Evolutionary conservation across 2,888 invertebrate species (phyloP), one percentile per base, ranked within the genome.

Genomic region (Chirona hameri): DNA sequence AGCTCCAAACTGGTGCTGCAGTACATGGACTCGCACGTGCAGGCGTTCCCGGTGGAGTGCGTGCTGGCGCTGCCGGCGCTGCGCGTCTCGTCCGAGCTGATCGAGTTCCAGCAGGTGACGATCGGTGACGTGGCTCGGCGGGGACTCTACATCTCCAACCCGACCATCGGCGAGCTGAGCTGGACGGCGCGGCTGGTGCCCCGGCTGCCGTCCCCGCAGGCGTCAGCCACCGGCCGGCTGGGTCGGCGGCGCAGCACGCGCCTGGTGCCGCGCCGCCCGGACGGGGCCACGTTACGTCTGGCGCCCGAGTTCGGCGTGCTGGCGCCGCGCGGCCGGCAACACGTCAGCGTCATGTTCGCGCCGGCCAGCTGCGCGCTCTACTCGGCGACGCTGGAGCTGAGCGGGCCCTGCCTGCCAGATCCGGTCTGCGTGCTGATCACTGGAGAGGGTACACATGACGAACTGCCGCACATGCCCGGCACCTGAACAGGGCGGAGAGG

Each of bases 1-100:
- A 39, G 39, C 24, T 76, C 76, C 39, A 39, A 39, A 0, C 39
- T 76, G 21, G 76, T 76, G 39, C 76, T 76, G 24, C 76, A 76
- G 76, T 76, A 76, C 76, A 76, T 76, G 76, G 76, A 76, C 76
- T 76, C 76, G 76, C 46, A 76, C 76, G 76, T 76, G 46, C 76
- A 76, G 39, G 76, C 76, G 76, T 46, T 39, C 39, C 76, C 76
- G 39, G 76, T 76, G 21, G 27, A 76, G 76, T 76, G 76, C 46
- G 39, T 39, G 46, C 76, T 76, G 46, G 46, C 39, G 46, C 76
- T 76, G 76, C 76, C 76, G 39, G 3, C 76, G 39, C 76, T 76
- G 76, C 76, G 15, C 21, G 46, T 76, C 24, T 76, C 76, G 24
- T 5, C 24, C 76, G 76, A 31, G 18, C 4, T 15, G 21, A 21